A percentile compares a stretch with the other conserved stretches of the same genome.
phyloP scores from a whole-genome alignment of 2,888 invertebrate genomes.

The Synanthedon formicaeformis region DNA sequence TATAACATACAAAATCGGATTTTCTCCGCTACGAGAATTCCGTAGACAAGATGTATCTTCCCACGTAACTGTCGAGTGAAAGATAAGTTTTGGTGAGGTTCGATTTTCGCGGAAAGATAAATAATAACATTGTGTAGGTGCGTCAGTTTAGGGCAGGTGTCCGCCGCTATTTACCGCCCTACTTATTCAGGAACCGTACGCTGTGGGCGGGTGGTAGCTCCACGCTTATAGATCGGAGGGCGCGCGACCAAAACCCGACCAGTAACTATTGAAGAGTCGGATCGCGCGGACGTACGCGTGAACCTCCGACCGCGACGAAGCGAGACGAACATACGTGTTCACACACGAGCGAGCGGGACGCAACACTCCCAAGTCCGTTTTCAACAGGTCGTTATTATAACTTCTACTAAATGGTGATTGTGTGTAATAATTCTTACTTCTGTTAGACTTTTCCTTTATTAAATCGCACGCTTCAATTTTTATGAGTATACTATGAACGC shows the following conservation, averaged over 20 bases:
- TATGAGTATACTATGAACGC: slow-evolving; percentile 24
- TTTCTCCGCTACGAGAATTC: background rate
- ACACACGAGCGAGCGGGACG: slow-evolving; percentile 40
- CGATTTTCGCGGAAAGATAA: slow-evolving; percentile 18
- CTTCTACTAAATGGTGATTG: slow-evolving; percentile 59
- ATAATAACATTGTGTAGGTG: slow-evolving; percentile 5
- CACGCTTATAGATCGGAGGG: slow-evolving; percentile 55
- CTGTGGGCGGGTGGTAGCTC: slow-evolving; percentile 38
- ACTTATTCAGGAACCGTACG: slow-evolving; percentile 43
- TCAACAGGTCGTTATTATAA: slow-evolving; percentile 69
- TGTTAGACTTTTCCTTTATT: slow-evolving; percentile 18
- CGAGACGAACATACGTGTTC: slow-evolving; percentile 38
- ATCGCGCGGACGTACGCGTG: slow-evolving; percentile 50
- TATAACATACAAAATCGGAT: too few species aligned
- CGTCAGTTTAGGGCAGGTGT: slow-evolving; percentile 41
- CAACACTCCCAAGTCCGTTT: slow-evolving; percentile 35
- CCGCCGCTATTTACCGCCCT: slow-evolving; percentile 58
- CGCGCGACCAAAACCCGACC: slow-evolving; percentile 41
- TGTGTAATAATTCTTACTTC: slow-evolving; percentile 52
- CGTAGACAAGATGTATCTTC: slow-evolving; percentile 8
- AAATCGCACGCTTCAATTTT: slow-evolving; percentile 36
- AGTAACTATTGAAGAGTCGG: slow-evolving; percentile 54
- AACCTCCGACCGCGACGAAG: slow-evolving; percentile 19
- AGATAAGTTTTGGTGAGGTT: slow-evolving; percentile 8
- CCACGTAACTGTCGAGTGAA: slow-evolving; percentile 4